Percentiles rank a stretch among this genome's conserved stretches.
These are phyloP conservation scores for Neogobius melanostomus DNA, from an alignment of 2,113 vertebrate species.

Conservation along the genomic window DNA sequence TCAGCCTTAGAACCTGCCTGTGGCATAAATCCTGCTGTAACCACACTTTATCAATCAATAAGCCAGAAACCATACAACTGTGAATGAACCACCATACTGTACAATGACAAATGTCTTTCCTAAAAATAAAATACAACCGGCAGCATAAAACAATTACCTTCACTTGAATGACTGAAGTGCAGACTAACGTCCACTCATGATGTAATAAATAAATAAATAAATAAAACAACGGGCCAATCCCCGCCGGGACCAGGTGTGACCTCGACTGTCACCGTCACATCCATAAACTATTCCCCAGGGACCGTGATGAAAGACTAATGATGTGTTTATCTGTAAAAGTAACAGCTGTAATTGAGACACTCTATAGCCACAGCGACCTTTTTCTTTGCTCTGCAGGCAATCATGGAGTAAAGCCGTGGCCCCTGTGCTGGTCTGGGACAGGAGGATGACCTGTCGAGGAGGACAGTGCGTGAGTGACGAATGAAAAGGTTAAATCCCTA, in stretches of 20 bases:
- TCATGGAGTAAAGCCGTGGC: constrained; percentile 13
- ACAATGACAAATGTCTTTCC: constrained; percentile 22
- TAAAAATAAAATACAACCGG: constrained; percentile 19
- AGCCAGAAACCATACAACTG: constrained; percentile 1
- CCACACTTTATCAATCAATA: background rate
- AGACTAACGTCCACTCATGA: constrained; percentile 23
- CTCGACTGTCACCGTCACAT: constrained; percentile 28
- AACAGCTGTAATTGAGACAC: constrained; percentile 29
- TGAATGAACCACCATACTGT: constrained; percentile 1
- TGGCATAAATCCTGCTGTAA: background rate
- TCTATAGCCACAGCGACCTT: constrained; percentile 35
- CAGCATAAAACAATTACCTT: constrained; percentile 19
- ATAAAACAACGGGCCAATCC: constrained; percentile 30
- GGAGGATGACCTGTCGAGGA: constrained; percentile 38
- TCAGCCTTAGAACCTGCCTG: background rate
- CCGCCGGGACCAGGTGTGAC: constrained; percentile 20
- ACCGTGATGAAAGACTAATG: constrained; percentile 52
- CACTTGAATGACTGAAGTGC: constrained; percentile 23
- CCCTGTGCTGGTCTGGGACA: constrained; percentile 6
- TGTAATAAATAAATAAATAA: constrained; percentile 27
- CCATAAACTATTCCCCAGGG: constrained; percentile 41
- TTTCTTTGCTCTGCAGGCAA: constrained; percentile 7
- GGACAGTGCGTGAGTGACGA: constrained; percentile 36
- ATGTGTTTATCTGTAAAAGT: constrained; percentile 50
- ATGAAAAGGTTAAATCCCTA: constrained; percentile 48